Conservation (phyloP, 2,888 invertebrate genomes). For the Pristionchus maxplancki region DNA sequence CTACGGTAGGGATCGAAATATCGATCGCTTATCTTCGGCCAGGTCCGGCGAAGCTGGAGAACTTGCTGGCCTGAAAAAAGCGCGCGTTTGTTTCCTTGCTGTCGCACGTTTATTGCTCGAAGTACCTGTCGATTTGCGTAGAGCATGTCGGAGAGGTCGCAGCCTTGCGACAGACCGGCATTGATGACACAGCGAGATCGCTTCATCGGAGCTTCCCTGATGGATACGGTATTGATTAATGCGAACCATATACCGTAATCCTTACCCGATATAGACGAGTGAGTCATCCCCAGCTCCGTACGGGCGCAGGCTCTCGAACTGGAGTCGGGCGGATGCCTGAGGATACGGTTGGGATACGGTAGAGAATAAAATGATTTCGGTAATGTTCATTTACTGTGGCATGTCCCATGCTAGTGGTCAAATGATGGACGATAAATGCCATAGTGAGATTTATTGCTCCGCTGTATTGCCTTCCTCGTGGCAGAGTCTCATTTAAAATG, state of each 20-base stretch:
- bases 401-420: neutral
- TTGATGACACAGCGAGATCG: conserved; percentile 71
- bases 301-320: conserved; percentile 22
- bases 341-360: no score
- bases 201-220: conserved; percentile 57
- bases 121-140: conserved; percentile 66
- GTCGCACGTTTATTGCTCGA: neutral
- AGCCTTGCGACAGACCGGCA: conserved; percentile 74
- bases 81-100: neutral
- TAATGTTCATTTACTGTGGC: neutral
- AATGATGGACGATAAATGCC: neutral
- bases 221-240: no score
- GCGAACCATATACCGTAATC: neutral
- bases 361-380: no score
- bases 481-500: neutral
- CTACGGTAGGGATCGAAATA: conserved; percentile 18
- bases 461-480: neutral
- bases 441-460: neutral
- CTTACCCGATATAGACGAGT: neutral
- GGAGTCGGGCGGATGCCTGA: conserved; percentile 41
- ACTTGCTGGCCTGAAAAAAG: conserved; percentile 64
- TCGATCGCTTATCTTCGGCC: conserved; percentile 55
- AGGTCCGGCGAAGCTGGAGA: conserved; percentile 74
- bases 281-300: conserved; percentile 28
- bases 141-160: conserved; percentile 71